These are phyloP conservation scores for Microctonus hyperodae DNA, from an alignment of 2,888 invertebrate genomes.

Conservation along the genomic window DNA sequence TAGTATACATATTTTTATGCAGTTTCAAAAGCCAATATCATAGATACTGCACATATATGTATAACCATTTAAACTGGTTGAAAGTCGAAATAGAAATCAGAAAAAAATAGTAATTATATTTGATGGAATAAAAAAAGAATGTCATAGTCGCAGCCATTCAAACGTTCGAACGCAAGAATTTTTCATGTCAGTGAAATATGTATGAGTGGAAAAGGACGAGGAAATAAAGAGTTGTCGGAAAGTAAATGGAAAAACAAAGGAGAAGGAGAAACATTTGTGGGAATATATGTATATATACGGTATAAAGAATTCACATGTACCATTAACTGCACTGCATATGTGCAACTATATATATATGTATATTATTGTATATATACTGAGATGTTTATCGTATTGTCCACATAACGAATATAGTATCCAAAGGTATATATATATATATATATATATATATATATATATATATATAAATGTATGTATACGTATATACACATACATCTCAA, in stretches of 20 bases:
- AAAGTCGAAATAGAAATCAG: constrained; percentile 11
- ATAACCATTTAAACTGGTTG: neutral
- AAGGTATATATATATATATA: neutral
- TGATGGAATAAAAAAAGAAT: constrained; percentile 16
- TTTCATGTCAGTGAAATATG: constrained; percentile 35
- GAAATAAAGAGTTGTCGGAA: neutral
- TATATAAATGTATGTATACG: neutral
- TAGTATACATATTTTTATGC: too few relatives aligned
- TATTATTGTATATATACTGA: too few relatives aligned
- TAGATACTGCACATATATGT: too few relatives aligned
- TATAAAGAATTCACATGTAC: constrained; percentile 25
- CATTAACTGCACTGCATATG: constrained; percentile 9
- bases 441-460: neutral
- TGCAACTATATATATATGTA: neutral
- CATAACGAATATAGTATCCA: too few relatives aligned
- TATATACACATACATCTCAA: constrained; percentile 2
- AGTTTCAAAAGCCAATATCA: neutral
- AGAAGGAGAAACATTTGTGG: constrained; percentile 10
- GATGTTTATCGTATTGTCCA: too few relatives aligned
- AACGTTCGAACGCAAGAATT: constrained; percentile 23
- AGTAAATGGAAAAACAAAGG: neutral
- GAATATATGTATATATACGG: constrained; percentile 19
- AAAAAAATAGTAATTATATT: constrained; percentile 17
- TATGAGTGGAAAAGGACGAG: constrained; percentile 27
- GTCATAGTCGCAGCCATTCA: constrained; percentile 18